Evolutionary conservation across 2,113 vertebrate genomes (phyloP), one percentile per base, ranked within the genome.

Genomic region (Varanus salvator): DNA sequence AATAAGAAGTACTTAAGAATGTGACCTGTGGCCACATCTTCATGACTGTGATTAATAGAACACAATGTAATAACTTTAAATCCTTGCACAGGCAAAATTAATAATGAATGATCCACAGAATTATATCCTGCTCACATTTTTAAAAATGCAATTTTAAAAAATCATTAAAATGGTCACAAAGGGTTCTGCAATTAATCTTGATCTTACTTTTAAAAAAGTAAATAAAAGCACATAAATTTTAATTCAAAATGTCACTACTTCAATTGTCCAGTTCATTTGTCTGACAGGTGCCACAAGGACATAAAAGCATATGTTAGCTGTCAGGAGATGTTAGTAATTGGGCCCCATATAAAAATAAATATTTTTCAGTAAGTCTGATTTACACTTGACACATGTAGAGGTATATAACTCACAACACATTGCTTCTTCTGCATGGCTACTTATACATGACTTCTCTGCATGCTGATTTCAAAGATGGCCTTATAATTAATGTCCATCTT

Each of bases 11-110:
- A 4, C 3, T 91, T 88, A 88, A 74, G 2, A 88, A 1, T 75
- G 4, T 60, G 5, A 71, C 23, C 2, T 64, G 1, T 44, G 7
- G 34, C 78, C 27, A 48, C 9, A 68, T 74, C 17, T 89, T 90
- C 52, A 69, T 90, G 29, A 81, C 38, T 64, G 21, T 81, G 84
- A 90, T 82, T 90, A 86, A 90, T 86, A 50, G 52, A 21, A 64
- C 27, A 21, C 52, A 64, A 6, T 85, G 50, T 38, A 84, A 29
- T 29, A 87, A 27, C 19, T 90, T 92, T 89, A 60, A 80, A 60
- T 27, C 85, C 68, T 19, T 17, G 4, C 88, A 50, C 3, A 92
- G 87, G 34, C 77, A 57, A 50, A 0, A 84, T 57, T 9, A 87
- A 87, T 93, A 0, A 77, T 85, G 2, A 29, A 60, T 60, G 21